phyloP scores from a whole-genome alignment of 2,888 invertebrate species.

The Cremastobaeus sp. region DNA sequence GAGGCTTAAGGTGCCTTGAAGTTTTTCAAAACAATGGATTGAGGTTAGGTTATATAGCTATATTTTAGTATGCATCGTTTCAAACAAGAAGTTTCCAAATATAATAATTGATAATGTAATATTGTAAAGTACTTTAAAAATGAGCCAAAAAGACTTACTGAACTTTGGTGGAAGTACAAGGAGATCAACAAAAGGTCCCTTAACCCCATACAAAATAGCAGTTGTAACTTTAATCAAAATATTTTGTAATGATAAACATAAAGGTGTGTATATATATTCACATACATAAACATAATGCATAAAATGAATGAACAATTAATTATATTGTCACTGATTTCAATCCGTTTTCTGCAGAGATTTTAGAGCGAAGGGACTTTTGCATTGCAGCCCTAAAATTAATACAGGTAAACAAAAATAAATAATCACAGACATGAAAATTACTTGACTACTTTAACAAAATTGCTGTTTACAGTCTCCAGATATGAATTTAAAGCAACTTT shows the following conservation, averaged over 20 bases:
- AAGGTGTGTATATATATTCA: too few species aligned
- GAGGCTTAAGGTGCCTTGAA: too few species aligned
- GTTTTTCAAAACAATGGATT: too few species aligned
- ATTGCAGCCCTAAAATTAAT: conserved; percentile 88
- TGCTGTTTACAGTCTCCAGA: conserved; percentile 83
- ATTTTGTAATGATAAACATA: conserved; percentile 83
- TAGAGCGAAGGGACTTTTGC: conserved; percentile 86
- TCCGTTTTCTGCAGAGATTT: conserved; percentile 77
- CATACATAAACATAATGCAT: too few species aligned
- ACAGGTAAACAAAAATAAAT: conserved; percentile 80
- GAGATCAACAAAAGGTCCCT: conserved; percentile 80
- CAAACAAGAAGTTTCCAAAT: too few species aligned
- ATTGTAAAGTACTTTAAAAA: too few species aligned
- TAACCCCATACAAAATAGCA: conserved; percentile 90
- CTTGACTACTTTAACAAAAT: background rate
- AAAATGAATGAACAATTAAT: too few species aligned
- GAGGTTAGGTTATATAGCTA: too few species aligned
- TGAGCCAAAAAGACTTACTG: conserved; percentile 74
- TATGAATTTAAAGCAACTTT: conserved; percentile 85
- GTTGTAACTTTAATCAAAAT: conserved; percentile 87
- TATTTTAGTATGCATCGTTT: too few species aligned
- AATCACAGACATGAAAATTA: background rate
- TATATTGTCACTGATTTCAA: background rate
- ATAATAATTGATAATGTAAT: too few species aligned
- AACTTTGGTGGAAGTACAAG: conserved; percentile 74